Evolutionary conservation across 2,113 vertebrate species (phyloP), one percentile per base, ranked within the genome.

Genomic region (Psittacula cyanocephala): DNA sequence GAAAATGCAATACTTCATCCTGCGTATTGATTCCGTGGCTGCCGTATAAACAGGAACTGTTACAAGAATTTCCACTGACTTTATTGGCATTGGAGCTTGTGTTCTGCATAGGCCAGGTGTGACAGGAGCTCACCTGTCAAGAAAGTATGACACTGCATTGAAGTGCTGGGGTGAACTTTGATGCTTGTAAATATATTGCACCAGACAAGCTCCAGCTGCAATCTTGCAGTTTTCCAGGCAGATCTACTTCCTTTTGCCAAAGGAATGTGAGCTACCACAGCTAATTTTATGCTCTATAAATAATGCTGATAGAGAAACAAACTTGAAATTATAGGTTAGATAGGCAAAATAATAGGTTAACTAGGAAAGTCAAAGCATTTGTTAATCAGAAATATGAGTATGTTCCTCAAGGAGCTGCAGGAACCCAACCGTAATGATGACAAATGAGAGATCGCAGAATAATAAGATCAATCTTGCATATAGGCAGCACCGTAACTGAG

Each of bases 321-420:
- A 57, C 24, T 62, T 90, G 79, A 93, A 79, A 84, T 93, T 81
- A 69, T 75, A 72, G 47, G 80, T 84, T 86, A 83, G 76, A 85
- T 91, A 82, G 53, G 47, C 28, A 94, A 94, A 89, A 78, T 78
- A 94, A 83, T 81, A 89, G 67, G 91, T 81, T 63, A 77, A 83
- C 63, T 47, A 68, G 62, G 69, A 59, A 92, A 89, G 28, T 55
- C 2, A 4, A 88, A 84, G 69, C 52, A 78, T 93, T 89, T 81
- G 69, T 96, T 91, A 91, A 84, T 87, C 57, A 91, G 69, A 91
- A 93, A 93, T 91, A 91, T 25, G n/a, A 70, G 31, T 64, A 11
- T 63, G 49, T 82, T 96, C 57, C 74, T 93, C 72, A 87, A 83
- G 83, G 41, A 96, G 41, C 74, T 65, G 20, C 65, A 74, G 81